phyloP scores from a whole-genome alignment of 2,113 vertebrate species.

The Indicator indicator region DNA sequence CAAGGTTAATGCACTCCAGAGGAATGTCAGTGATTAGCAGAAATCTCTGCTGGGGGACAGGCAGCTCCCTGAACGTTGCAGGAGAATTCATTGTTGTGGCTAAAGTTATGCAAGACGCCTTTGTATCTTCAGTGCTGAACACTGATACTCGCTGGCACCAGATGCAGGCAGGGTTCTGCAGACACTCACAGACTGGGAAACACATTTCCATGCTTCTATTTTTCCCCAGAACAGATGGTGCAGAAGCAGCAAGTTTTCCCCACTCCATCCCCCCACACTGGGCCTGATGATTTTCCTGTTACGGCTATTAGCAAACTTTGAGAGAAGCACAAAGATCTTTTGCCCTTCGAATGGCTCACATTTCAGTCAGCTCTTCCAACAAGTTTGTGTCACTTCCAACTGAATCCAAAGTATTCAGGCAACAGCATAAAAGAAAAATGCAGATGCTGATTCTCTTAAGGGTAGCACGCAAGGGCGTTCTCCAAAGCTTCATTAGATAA shows the following conservation, averaged over 20 bases:
- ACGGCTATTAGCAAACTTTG: not conserved
- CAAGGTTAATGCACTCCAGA: not conserved
- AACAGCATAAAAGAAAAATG: not conserved
- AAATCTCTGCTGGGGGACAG: not conserved
- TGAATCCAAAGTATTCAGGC: not conserved
- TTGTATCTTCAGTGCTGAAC: not conserved
- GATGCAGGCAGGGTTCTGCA: not conserved
- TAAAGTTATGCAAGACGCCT: not conserved
- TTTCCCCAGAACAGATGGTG: not conserved
- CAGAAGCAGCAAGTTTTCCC: not conserved
- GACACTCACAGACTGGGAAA: not conserved
- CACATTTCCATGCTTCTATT: not conserved
- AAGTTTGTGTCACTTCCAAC: not conserved
- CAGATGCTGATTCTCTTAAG: not conserved
- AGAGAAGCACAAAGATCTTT: not conserved
- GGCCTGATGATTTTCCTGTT: not conserved
- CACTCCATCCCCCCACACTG: not conserved
- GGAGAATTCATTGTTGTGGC: not conserved
- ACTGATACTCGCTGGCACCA: not conserved
- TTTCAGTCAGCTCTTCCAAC: not conserved
- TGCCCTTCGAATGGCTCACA: not conserved
- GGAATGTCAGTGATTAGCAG: not conserved
- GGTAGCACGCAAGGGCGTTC: not conserved
- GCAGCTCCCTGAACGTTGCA: not conserved
- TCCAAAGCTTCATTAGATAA: not conserved